These are phyloP conservation scores for Drosophila melanica DNA, from an alignment of 1,140 invertebrate species.

Conservation along the genomic window DNA sequence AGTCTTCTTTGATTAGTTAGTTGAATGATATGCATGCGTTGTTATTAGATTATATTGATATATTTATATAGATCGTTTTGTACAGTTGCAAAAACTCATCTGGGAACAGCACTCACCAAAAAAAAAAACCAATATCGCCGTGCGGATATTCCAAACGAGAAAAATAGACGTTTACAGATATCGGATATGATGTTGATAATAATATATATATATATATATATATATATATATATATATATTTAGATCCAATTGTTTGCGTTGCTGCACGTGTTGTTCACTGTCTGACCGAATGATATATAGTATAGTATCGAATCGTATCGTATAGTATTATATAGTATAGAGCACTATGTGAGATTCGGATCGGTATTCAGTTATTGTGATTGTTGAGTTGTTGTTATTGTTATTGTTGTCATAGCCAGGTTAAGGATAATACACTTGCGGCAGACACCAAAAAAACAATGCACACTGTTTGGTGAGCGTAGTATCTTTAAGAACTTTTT, in stretches of 20 bases:
- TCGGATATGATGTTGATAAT: not conserved
- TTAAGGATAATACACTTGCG: constrained; percentile 19
- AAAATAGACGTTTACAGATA: not conserved
- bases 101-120: constrained; percentile 59
- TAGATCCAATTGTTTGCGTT: constrained; percentile 27
- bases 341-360: not conserved
- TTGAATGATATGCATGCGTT: not conserved
- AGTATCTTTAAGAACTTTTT: constrained; percentile 33
- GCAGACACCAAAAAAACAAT: constrained; percentile 41
- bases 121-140: constrained; percentile 51
- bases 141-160: constrained; percentile 23
- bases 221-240: not conserved
- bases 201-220: not conserved
- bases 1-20: constrained; percentile 1
- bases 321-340: not conserved
- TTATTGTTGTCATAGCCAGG: constrained; percentile 16
- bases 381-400: constrained; percentile 5
- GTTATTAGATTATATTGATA: constrained; percentile 5
- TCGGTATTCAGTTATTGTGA: constrained; percentile 14
- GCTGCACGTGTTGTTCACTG: not conserved
- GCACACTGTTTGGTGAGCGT: constrained; percentile 6
- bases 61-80: not conserved
- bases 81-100: not conserved
- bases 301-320: too few species aligned
- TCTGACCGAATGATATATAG: not conserved